phyloP scores from a whole-genome alignment of 2,888 invertebrate genomes.

The Meliscaeva auricollis region DNA sequence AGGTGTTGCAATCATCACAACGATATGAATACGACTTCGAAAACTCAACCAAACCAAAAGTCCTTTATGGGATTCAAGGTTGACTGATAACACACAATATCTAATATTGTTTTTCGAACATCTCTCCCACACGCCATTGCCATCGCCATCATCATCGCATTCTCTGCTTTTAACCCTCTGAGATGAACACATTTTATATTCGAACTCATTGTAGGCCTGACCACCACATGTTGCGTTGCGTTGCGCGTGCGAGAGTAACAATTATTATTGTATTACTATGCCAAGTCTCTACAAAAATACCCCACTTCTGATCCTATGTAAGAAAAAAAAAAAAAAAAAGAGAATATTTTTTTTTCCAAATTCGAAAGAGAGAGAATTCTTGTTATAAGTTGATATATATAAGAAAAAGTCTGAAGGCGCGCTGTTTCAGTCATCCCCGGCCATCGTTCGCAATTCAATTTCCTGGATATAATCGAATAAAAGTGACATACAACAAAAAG shows the following conservation, averaged over 20 bases:
- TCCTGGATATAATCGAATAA: constrained; percentile 27
- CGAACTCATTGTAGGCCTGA: not conserved
- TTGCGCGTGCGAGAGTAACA: constrained; percentile 44
- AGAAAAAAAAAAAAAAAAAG: not conserved
- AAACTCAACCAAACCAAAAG: not conserved
- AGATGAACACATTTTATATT: not conserved
- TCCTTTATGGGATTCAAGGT: constrained; percentile 68
- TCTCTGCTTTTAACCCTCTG: not conserved
- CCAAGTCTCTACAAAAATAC: not conserved
- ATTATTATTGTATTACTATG: not conserved
- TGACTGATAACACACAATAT: constrained; percentile 61
- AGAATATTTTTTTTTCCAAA: too few species aligned
- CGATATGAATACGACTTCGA: constrained; percentile 30
- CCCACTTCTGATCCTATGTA: not conserved
- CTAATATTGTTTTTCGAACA: too few species aligned
- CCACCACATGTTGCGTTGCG: constrained; percentile 70
- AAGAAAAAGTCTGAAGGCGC: constrained; percentile 56
- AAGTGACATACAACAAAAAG: not conserved
- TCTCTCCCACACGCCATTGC: constrained; percentile 4
- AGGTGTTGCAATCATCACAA: constrained; percentile 49
- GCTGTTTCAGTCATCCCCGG: constrained; percentile 74
- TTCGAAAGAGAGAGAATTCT: constrained; percentile 51
- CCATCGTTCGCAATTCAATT: constrained; percentile 64
- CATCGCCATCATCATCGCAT: too few species aligned
- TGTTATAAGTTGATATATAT: constrained; percentile 45